Evolutionary conservation across 2,888 invertebrate species (phyloP), one percentile per base, ranked within the genome.

Genomic region (Eucriotettix oculatus): DNA sequence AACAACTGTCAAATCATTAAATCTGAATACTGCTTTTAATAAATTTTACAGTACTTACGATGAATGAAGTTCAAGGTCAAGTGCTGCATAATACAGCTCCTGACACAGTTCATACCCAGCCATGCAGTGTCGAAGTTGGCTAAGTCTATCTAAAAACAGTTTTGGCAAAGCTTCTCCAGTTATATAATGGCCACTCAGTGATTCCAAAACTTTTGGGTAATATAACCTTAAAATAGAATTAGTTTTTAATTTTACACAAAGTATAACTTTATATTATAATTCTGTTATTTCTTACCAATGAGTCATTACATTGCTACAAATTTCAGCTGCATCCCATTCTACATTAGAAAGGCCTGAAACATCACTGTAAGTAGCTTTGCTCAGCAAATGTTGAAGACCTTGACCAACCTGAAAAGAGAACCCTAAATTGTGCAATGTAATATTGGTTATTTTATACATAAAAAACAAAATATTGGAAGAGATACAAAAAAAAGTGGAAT

Each of bases 301-400:
- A 0, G 81, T 78, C 81, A 97, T 81, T 59, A 97, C 88, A 67
- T 89, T 80, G 0, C 90, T 86, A 63, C 87, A 85, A 0, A 93
- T 82, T 69, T 88, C 86, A 0, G 89, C 85, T 1, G 91, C 89
- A 73, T 98, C 98, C 92, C 93, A 94, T 76, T 97, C 97, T 0
- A 96, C 81, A 71, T 90, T 90, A 0, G 86, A 85, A 29, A 88
- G 74, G 0, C 95, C 95, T 3, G 92, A 83, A 0, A 93, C 81
- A 71, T 94, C 92, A 1, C 86, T 81, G 72, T 90, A 91, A 16
- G 86, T 85, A 0, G 87, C 84, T 68, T 81, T 84, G 0, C 92
- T 90, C 43, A 97, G 75, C 64, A 96, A 73, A 74, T 93, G 88
- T 66, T 96, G 91, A 54, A 98, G 75, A 0, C 86, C 81, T 66